A percentile compares a stretch with the other conserved stretches of the same genome.
Conservation (phyloP, 2,888 invertebrate species). For the Synergus gifuensis region DNA sequence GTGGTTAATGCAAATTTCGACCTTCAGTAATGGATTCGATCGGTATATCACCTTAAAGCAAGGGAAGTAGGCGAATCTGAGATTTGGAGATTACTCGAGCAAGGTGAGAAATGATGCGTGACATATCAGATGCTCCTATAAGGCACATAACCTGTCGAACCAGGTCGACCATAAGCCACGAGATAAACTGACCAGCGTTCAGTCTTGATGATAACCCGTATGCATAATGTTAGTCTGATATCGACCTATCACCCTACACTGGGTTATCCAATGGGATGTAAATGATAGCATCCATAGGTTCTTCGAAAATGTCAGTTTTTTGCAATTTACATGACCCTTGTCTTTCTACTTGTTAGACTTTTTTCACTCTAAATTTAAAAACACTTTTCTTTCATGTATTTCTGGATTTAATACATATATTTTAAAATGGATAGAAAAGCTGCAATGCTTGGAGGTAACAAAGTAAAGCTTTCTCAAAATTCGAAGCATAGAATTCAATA, state of each 20-base stretch:
- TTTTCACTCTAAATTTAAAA: no score
- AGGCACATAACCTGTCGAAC: constrained; percentile 55
- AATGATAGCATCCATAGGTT: constrained; percentile 3
- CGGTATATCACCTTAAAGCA: constrained; percentile 43
- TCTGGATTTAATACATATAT: no score
- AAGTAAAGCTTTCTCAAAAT: background rate
- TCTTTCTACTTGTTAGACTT: constrained; percentile 10
- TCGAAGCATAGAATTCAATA: constrained; percentile 5
- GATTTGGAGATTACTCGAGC: background rate
- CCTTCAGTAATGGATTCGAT: constrained; percentile 6
- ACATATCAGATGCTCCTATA: constrained; percentile 54
- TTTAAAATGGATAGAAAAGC: no score
- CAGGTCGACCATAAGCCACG: constrained; percentile 59
- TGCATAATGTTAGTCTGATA: constrained; percentile 23
- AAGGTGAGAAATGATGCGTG: constrained; percentile 56
- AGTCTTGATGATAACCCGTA: constrained; percentile 13
- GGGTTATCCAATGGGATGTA: background rate
- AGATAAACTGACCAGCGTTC: constrained; percentile 58
- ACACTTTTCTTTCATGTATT: no score
- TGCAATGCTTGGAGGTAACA: no score
- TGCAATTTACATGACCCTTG: background rate
- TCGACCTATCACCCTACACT: constrained; percentile 8
- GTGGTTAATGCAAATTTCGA: background rate
- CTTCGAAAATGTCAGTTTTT: background rate
- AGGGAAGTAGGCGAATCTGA: background rate